phyloP scores from a whole-genome alignment of 2,888 invertebrate species.

The Seira musarum region DNA sequence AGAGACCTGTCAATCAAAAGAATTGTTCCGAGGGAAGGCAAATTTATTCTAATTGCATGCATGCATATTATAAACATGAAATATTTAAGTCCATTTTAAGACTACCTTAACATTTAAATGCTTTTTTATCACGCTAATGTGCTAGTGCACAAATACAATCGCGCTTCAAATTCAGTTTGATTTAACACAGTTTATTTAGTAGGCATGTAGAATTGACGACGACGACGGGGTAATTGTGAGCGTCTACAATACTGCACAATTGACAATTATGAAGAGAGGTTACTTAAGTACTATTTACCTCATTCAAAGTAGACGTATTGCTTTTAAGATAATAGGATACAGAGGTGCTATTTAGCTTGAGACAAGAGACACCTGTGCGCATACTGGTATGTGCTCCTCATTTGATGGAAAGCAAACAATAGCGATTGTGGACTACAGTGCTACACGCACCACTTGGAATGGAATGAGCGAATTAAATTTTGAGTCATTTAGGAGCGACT shows the following conservation, averaged over 20 bases:
- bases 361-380: slow-evolving; percentile 16
- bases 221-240: too few species aligned
- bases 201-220: not conserved
- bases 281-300: not conserved
- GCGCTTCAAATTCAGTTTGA: too few species aligned
- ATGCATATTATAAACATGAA: slow-evolving; percentile 23
- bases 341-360: not conserved
- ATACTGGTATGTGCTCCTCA: not conserved
- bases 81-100: too few species aligned
- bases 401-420: slow-evolving; percentile 8
- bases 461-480: too few species aligned
- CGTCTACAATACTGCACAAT: not conserved
- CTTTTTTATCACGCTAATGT: not conserved
- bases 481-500: too few species aligned
- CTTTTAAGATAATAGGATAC: not conserved
- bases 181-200: too few species aligned
- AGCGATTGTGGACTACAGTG: not conserved
- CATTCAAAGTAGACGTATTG: too few species aligned
- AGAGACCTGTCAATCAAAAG: slow-evolving; percentile 65
- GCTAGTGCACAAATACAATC: too few species aligned
- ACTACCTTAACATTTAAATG: too few species aligned
- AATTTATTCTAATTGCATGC: slow-evolving; percentile 67
- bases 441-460: too few species aligned
- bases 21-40: slow-evolving; percentile 48
- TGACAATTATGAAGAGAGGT: not conserved